These are phyloP conservation scores for Orchesellides sinensis DNA, from an alignment of 2,888 invertebrate species.

Conservation along the genomic window DNA sequence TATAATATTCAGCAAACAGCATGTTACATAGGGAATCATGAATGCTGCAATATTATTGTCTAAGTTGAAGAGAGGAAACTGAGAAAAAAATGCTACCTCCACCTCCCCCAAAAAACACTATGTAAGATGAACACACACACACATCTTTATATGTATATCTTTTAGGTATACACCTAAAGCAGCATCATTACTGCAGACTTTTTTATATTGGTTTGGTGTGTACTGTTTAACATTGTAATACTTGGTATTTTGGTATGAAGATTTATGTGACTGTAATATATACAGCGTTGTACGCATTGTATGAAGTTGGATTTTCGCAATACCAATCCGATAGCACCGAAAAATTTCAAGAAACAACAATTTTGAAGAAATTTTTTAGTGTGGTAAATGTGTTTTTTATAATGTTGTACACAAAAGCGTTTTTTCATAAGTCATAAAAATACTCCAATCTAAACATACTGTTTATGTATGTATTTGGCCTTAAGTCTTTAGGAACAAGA, in stretches of 20 bases:
- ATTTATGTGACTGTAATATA: conserved; percentile 18
- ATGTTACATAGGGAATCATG: too few species aligned
- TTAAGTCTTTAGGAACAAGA: too few species aligned
- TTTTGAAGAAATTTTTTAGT: too few species aligned
- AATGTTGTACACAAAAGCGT: too few species aligned
- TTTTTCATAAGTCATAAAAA: conserved; percentile 31
- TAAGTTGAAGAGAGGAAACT: not conserved
- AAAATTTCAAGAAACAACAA: too few species aligned
- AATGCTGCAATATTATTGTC: not conserved
- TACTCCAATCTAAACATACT: too few species aligned
- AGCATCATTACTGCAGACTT: not conserved
- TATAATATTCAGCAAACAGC: too few species aligned
- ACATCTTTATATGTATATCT: conserved; percentile 11
- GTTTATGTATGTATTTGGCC: too few species aligned
- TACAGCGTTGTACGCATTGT: not conserved
- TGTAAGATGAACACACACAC: not conserved
- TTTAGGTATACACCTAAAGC: not conserved
- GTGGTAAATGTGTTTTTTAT: conserved; percentile 5
- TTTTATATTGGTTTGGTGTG: not conserved
- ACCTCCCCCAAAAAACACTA: conserved; percentile 15
- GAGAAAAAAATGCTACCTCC: conserved; percentile 9
- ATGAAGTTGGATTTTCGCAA: not conserved
- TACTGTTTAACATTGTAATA: not conserved
- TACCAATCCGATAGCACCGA: too few species aligned
- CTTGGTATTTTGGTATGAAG: conserved; percentile 19